phyloP scores from a whole-genome alignment of 1,140 invertebrate species.

The Dryas iulia region DNA sequence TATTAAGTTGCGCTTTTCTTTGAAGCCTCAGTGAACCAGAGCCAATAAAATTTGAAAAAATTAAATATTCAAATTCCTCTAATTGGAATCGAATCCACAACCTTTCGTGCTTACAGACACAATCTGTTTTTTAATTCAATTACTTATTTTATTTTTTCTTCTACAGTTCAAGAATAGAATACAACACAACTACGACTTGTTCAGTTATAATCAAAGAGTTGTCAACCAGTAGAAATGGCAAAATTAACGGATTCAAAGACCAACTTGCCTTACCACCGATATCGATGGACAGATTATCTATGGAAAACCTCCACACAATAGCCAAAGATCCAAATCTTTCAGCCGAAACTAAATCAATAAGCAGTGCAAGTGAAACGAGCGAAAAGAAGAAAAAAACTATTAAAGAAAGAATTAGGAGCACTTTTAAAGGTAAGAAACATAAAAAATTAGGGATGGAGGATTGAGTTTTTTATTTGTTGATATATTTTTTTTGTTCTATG shows the following conservation, averaged over 20 bases:
- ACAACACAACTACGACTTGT: constrained; percentile 25
- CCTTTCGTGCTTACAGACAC: too few species aligned
- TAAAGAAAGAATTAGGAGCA: constrained; percentile 18
- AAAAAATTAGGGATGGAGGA: constrained; percentile 5
- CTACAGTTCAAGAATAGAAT: constrained; percentile 27
- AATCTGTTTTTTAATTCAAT: too few species aligned
- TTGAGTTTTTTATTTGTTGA: too few species aligned
- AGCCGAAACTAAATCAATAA: constrained; percentile 40
- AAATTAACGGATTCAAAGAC: constrained; percentile 13
- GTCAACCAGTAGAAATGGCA: background rate
- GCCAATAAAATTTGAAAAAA: too few species aligned
- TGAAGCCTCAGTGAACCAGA: too few species aligned
- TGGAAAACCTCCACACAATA: constrained; percentile 28
- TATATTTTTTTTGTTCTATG: too few species aligned
- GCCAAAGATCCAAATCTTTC: constrained; percentile 6
- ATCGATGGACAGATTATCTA: constrained; percentile 27
- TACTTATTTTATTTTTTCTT: too few species aligned
- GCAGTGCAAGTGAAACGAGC: constrained; percentile 31
- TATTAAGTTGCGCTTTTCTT: too few species aligned
- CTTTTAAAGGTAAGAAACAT: constrained; percentile 22
- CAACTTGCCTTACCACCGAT: constrained; percentile 32
- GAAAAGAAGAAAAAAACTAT: constrained; percentile 48
- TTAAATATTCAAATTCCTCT: too few species aligned
- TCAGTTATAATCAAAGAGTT: constrained; percentile 38
- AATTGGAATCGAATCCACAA: too few species aligned